These are phyloP conservation scores for Triops longicaudatus DNA, from an alignment of 1,140 invertebrate genomes.

Conservation along the genomic window DNA sequence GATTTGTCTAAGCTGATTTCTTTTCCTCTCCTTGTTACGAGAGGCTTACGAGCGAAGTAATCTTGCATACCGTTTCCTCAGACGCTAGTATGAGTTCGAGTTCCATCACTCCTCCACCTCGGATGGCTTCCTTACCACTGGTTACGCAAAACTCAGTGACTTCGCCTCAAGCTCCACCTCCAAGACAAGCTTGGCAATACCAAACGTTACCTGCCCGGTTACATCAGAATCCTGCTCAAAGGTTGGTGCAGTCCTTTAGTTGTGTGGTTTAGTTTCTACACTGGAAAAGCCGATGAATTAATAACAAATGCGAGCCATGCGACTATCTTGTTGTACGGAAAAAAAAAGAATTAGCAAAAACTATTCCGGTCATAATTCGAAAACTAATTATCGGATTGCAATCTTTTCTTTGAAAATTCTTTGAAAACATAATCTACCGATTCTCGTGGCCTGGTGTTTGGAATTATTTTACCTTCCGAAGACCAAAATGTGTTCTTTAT, in stretches of 20 bases:
- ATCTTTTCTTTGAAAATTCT: too few relatives aligned
- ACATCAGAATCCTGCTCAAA: slow-evolving; percentile 19
- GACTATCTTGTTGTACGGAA: too few relatives aligned
- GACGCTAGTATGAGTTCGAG: slow-evolving; percentile 17
- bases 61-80: background rate
- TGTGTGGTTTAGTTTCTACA: too few relatives aligned
- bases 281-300: background rate
- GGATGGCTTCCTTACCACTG: slow-evolving; percentile 21
- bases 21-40: background rate
- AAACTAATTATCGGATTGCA: too few relatives aligned
- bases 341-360: too few relatives aligned
- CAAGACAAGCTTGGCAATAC: slow-evolving; percentile 24
- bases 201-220: slow-evolving; percentile 26
- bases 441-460: too few relatives aligned
- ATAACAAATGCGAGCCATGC: too few relatives aligned
- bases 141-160: background rate
- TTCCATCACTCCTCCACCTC: slow-evolving; percentile 21
- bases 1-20: slow-evolving; percentile 21
- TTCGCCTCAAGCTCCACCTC: background rate
- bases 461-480: too few relatives aligned
- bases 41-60: background rate
- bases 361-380: too few relatives aligned
- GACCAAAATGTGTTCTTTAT: too few relatives aligned
- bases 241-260: background rate
- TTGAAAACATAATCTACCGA: too few relatives aligned